Evolutionary conservation across 2,113 vertebrate species (phyloP).

Genomic region (Mastomys coucha): DNA sequence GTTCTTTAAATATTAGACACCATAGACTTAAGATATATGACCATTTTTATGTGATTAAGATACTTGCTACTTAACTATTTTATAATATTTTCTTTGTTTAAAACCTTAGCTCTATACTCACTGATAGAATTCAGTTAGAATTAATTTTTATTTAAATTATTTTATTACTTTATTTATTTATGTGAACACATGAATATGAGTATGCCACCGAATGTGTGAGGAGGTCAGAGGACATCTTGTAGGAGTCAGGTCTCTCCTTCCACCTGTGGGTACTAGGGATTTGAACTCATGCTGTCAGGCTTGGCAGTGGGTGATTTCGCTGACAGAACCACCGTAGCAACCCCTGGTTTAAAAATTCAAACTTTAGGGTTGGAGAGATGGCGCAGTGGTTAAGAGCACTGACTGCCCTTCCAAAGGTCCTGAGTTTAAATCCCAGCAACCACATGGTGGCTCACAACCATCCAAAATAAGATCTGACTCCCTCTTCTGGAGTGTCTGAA

Average conservation of each 20-base stretch:
- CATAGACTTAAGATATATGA: not conserved
- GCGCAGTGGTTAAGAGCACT: too few relatives aligned
- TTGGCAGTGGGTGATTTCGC: not conserved
- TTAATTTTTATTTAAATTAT: not conserved
- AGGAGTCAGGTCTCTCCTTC: not conserved
- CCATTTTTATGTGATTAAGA: not conserved
- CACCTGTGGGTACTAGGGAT: not conserved
- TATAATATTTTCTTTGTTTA: slow-evolving; percentile 16
- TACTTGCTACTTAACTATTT: not conserved
- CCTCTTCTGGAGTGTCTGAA: too few relatives aligned
- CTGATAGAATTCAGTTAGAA: not conserved
- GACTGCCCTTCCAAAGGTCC: too few relatives aligned
- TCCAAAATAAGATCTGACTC: too few relatives aligned
- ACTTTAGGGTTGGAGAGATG: not conserved
- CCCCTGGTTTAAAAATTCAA: not conserved
- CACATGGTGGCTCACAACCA: too few relatives aligned
- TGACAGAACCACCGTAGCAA: not conserved
- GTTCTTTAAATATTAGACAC: slow-evolving; percentile 8
- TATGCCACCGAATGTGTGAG: too few relatives aligned
- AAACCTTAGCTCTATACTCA: not conserved
- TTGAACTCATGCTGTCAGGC: not conserved
- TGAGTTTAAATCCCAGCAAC: too few relatives aligned
- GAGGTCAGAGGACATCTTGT: not conserved
- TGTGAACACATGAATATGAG: too few relatives aligned
- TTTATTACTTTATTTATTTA: not conserved